Base-by-base conservation (phyloP, 2,888 invertebrate genomes). In the Hirtodrosophila alboralis region DNA sequence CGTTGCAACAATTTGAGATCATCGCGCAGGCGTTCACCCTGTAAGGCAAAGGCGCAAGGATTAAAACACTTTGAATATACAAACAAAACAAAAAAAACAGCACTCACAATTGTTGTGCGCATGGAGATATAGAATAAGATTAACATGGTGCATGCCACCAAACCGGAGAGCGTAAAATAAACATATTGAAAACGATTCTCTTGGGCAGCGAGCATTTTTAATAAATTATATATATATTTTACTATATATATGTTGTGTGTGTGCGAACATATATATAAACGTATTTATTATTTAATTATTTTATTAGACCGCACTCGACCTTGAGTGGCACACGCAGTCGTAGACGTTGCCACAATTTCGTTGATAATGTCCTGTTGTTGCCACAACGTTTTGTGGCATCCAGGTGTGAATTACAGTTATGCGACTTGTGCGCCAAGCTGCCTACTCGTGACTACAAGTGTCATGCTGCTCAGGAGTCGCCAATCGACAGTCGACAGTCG, bases 111-210 rank as follows among this genome's bases (percentile, higher is more conserved):
- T 40, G 83, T 83, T 54, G 86, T 84, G 67, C 79, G 63, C 75
- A 88, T 75, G 21, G 90, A 89, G 30, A 89, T 73, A 59, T 89
- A 89, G 60, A 86, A 78, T 41, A 89, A 69, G 52, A 89, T 71
- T 13, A 89, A 49, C 53, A 89, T 86, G 28, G 86, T 69, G 63
- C 83, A 80, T 34, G 90, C 89, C 60, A 89, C 88, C 57, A 88
- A 66, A 3, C 84, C 89, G 43, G 89, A 89, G 18, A 89, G 71
- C 40, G 86, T 66, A 63, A 90, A 90, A 66, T 89, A 89, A 52
- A 89, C 70, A 67, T 86, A 87, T 65, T 88, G 88, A 53, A 81
- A 80, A 44, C 89, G 88, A 47, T 84, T 84, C 66, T 88, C 88
- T 63, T 84, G 74, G 10, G 78, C 68, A 8, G 76, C 60, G 57